Evolutionary conservation across 2,888 invertebrate genomes (phyloP).

Genomic region (Osedax frankpressi): DNA sequence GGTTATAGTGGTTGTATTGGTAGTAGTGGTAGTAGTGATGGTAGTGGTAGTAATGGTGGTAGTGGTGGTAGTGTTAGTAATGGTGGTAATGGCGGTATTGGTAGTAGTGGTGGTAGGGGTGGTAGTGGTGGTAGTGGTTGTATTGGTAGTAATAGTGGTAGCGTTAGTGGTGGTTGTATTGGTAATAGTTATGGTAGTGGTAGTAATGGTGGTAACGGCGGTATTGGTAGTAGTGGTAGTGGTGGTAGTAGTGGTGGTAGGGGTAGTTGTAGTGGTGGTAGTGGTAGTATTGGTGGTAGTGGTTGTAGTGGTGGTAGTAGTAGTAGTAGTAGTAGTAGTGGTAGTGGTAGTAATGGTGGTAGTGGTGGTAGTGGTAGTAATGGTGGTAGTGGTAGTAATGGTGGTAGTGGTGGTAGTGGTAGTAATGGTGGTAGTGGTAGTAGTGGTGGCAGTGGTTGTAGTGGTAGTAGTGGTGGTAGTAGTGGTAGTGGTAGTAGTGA

Average conservation of each 20-base stretch:
- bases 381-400: background rate
- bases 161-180: background rate
- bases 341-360: background rate
- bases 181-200: background rate
- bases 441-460: too few species aligned
- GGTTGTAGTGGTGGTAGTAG: background rate
- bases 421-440: too few species aligned
- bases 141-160: background rate
- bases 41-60: background rate
- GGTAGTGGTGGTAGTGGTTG: background rate
- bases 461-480: too few species aligned
- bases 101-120: background rate
- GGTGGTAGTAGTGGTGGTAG: background rate
- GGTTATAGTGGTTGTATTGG: background rate
- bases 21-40: background rate
- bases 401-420: background rate
- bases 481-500: too few species aligned
- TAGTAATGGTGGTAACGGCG: background rate
- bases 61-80: background rate
- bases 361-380: background rate
- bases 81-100: background rate
- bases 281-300: background rate
- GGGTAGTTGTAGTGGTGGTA: background rate
- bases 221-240: background rate
- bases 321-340: background rate